Percentiles rank a stretch among this genome's conserved stretches.
These are phyloP conservation scores for Hoplostethus atlanticus DNA, from an alignment of 2,797 vertebrate species.

Conservation along the genomic window DNA sequence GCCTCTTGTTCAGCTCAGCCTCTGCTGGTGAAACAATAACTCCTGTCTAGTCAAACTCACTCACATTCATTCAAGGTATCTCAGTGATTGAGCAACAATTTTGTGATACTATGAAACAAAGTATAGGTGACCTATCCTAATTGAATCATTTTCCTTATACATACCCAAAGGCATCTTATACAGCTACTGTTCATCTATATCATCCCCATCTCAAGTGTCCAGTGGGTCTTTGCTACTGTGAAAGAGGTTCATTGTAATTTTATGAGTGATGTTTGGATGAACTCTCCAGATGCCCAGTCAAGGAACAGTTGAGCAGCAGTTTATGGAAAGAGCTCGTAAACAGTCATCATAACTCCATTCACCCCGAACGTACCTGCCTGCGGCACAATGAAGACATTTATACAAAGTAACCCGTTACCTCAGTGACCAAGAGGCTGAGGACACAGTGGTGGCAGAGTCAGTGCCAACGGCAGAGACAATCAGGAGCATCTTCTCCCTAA, in stretches of 20 bases:
- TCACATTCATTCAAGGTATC: not conserved
- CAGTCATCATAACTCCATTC: slow-evolving; percentile 15
- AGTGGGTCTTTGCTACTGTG: not conserved
- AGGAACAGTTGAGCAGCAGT: slow-evolving; percentile 23
- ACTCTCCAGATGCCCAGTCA: slow-evolving; percentile 2
- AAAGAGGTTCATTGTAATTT: slow-evolving; percentile 23
- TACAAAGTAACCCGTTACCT: slow-evolving; percentile 8
- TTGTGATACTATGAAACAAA: not conserved
- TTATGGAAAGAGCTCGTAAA: slow-evolving; percentile 56
- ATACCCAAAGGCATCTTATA: not conserved
- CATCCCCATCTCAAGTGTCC: not conserved
- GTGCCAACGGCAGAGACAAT: slow-evolving; percentile 6
- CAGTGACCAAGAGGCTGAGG: slow-evolving; percentile 9
- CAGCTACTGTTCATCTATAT: not conserved
- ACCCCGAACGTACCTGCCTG: slow-evolving; percentile 30
- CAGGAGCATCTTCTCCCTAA: not conserved
- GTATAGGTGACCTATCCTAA: not conserved
- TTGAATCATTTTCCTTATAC: not conserved
- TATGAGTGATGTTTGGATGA: slow-evolving; percentile 23
- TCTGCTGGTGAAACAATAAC: not conserved
- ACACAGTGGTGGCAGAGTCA: not conserved
- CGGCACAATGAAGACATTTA: slow-evolving; percentile 34
- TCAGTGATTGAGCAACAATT: not conserved
- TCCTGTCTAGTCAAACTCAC: not conserved
- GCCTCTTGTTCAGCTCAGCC: slow-evolving; percentile 41